These are phyloP conservation scores for Capromys pilorides DNA, from an alignment of 2,797 vertebrate species.

Conservation along the genomic window DNA sequence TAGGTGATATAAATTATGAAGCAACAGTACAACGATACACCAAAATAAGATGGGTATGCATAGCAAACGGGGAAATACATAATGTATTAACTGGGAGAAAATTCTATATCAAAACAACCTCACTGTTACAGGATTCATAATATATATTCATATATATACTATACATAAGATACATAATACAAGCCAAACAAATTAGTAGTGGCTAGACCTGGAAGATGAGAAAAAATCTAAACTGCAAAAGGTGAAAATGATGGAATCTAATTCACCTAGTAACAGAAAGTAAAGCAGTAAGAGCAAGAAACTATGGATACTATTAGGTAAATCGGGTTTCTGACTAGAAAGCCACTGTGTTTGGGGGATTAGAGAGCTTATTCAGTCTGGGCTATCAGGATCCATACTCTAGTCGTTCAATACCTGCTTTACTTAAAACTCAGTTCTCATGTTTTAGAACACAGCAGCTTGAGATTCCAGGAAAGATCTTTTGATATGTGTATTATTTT, in stretches of 20 bases:
- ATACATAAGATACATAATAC: not conserved
- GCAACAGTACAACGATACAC: not conserved
- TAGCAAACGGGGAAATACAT: not conserved
- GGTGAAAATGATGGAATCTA: not conserved
- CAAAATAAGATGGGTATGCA: not conserved
- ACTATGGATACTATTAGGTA: not conserved
- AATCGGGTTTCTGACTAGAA: not conserved
- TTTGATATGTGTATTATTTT: not conserved
- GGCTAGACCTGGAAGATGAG: not conserved
- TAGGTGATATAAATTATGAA: not conserved
- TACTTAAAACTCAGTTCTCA: not conserved
- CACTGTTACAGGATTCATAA: not conserved
- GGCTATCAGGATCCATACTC: not conserved
- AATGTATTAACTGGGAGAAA: not conserved
- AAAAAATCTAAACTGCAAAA: not conserved
- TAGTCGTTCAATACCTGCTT: not conserved
- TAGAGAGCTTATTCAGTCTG: not conserved
- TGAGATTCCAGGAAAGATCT: not conserved
- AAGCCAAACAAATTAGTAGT: not conserved
- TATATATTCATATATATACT: not conserved
- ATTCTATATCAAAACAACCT: not conserved
- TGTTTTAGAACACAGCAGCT: not conserved
- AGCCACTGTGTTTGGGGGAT: rapidly evolving
- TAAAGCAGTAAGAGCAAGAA: not conserved
- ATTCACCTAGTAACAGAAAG: not conserved